Evolutionary conservation across 2,113 vertebrate species (phyloP).

Genomic region (Sinocyclocheilus grahami): DNA sequence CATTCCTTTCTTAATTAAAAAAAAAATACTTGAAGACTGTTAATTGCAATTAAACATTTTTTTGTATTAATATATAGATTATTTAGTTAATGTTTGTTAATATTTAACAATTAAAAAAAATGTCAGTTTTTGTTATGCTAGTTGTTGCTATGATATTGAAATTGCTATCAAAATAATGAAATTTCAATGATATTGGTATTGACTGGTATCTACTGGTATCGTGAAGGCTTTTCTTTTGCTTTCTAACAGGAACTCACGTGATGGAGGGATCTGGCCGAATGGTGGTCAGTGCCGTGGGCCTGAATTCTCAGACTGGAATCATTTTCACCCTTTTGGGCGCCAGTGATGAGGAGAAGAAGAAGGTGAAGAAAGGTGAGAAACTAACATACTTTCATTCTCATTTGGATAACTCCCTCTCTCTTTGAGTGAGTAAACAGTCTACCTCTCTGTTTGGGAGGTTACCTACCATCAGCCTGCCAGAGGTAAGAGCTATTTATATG

Average conservation of each 20-base stretch:
- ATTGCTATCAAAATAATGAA: neutral
- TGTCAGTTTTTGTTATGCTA: no score
- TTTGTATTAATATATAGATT: no score
- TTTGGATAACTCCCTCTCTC: neutral
- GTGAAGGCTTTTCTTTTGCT: neutral
- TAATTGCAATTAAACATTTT: no score
- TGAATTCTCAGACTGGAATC: slow-evolving; percentile 97
- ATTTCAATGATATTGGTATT: neutral
- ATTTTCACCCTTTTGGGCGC: slow-evolving; percentile 94
- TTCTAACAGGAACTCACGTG: slow-evolving; percentile 87
- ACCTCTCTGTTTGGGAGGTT: slow-evolving; percentile 38
- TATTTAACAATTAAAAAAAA: no score
- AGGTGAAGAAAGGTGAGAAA: slow-evolving; percentile 94
- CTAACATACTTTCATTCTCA: neutral
- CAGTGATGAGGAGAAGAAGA: slow-evolving; percentile 86
- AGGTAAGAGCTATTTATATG: slow-evolving; percentile 50
- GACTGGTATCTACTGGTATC: neutral
- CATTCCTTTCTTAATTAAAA: no score
- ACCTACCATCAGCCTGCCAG: slow-evolving; percentile 21
- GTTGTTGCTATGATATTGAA: no score
- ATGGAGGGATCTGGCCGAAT: slow-evolving; percentile 98
- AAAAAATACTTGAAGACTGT: no score
- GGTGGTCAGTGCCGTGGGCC: slow-evolving; percentile 90
- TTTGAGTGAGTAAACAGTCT: slow-evolving; percentile 37
- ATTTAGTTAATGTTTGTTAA: no score